These are phyloP conservation scores for Fragum whitleyi DNA, from an alignment of 2,888 invertebrate genomes.

Conservation along the genomic window DNA sequence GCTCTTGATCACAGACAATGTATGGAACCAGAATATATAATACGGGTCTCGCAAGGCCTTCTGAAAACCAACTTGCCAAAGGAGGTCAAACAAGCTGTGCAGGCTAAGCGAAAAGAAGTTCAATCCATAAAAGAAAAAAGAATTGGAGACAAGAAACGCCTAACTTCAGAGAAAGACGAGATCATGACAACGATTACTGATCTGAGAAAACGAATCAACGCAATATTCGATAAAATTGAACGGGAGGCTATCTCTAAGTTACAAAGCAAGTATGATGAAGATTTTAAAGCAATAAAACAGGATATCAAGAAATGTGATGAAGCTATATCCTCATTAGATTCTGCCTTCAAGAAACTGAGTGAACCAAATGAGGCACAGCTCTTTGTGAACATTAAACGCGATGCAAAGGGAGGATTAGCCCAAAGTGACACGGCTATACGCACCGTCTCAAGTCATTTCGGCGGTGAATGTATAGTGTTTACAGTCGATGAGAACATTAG, in stretches of 20 bases:
- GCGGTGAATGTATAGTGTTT: slow-evolving; percentile 47
- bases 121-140: slow-evolving; percentile 45
- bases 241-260: slow-evolving; percentile 39
- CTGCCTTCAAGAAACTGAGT: slow-evolving; percentile 39
- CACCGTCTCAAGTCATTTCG: slow-evolving; percentile 42
- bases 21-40: slow-evolving; percentile 43
- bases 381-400: slow-evolving; percentile 51
- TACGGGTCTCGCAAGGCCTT: slow-evolving; percentile 37
- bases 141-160: slow-evolving; percentile 42
- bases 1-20: slow-evolving; percentile 55
- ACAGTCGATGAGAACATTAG: slow-evolving; percentile 52
- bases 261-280: slow-evolving; percentile 34
- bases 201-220: slow-evolving; percentile 43
- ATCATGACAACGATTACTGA: slow-evolving; percentile 35
- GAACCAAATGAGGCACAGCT: slow-evolving; percentile 46
- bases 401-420: slow-evolving; percentile 39
- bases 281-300: slow-evolving; percentile 35
- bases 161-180: slow-evolving; percentile 38
- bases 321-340: slow-evolving; percentile 41
- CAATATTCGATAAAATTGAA: slow-evolving; percentile 54
- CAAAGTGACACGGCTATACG: slow-evolving; percentile 43
- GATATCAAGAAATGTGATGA: slow-evolving; percentile 58
- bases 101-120: slow-evolving; percentile 45
- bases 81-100: slow-evolving; percentile 42
- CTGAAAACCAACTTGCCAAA: slow-evolving; percentile 38